Evolutionary conservation across 2,888 invertebrate species (phyloP), one percentile per base, ranked within the genome.

Genomic region (Pyrocoelia pectoralis): DNA sequence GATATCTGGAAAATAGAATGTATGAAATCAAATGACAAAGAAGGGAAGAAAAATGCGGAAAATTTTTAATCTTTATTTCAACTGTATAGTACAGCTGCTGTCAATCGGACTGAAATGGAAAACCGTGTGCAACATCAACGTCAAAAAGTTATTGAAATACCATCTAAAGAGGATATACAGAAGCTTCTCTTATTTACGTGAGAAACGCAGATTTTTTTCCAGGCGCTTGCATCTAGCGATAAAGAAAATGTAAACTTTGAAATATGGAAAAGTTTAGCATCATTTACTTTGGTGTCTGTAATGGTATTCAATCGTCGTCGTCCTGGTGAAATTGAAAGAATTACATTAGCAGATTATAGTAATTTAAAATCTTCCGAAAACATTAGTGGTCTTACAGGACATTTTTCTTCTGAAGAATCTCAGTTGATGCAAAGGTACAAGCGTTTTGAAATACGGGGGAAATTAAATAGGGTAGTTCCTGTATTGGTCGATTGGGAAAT

Each of bases 101-200:
- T 50, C 4, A 24, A n/a, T 24, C 19, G 24, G 9, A 50, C 49
- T 12, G 29, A 19, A n/a, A 50, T 50, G 1, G 24, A 50, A 50
- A 50, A 50, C 10, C 3, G 49, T 2, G 49, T 50, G 9, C 4
- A 50, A 50, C 49, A 50, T n/a, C 49, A 50, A 12, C 49, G 49
- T 12, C 49, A 50, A n/a, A 50, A 50, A 28, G 10, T 28, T 12
- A 12, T 50, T 13, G 13, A 24, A 50, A 9, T 50, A 50, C 49
- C 28, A 12, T 5, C 3, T 3, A 50, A 50, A 6, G 3, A 3
- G 3, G 28, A 50, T 28, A 50, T 50, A 4, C 6, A 2, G 19
- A 19, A 28, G 29, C 13, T 50, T 1, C 24, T 50, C 1, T n/a
- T 12, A 12, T 50, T 12, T 13, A 10, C 19, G 1, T 13, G 49